A percentile compares a stretch with the other conserved stretches of the same genome.
Evolutionary conservation across 2,888 invertebrate genomes (phyloP).

Genomic region (Parascotia fuliginaria): DNA sequence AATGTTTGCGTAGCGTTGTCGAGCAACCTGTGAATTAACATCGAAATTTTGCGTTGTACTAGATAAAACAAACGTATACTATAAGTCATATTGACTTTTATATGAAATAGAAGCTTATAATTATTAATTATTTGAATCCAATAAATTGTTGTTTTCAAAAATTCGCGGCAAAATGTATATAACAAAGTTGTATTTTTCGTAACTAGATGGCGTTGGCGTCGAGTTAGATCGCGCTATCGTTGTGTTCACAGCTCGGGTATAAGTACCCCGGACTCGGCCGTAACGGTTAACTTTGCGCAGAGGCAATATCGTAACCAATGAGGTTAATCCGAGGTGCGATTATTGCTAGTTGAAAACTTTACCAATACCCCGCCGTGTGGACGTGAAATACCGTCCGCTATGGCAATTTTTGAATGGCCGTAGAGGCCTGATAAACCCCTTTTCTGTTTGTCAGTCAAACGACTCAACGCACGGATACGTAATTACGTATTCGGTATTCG

Average conservation of each 20-base stretch:
- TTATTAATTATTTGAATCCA: too few species aligned
- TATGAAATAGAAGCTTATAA: too few species aligned
- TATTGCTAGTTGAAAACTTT: constrained; percentile 98
- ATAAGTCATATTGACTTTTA: too few species aligned
- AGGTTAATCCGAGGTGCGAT: constrained; percentile 95
- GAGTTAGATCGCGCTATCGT: constrained; percentile 7
- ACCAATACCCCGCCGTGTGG: constrained; percentile 96
- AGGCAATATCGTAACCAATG: constrained; percentile 96
- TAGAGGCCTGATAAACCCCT: not conserved
- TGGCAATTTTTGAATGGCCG: not conserved
- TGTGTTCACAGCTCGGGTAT: not conserved
- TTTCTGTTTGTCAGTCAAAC: too few species aligned
- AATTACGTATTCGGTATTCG: too few species aligned
- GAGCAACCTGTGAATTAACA: too few species aligned
- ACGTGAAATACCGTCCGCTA: constrained; percentile 90
- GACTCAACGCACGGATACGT: too few species aligned
- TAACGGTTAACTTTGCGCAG: constrained; percentile 91
- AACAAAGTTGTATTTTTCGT: not conserved
- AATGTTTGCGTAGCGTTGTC: too few species aligned
- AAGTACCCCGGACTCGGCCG: not conserved
- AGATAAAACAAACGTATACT: too few species aligned
- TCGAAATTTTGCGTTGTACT: too few species aligned
- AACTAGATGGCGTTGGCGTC: constrained; percentile 8
- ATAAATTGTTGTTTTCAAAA: not conserved
- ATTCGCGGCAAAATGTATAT: not conserved